Percentiles rank a stretch among this genome's conserved stretches.
Conservation (phyloP, 2,888 invertebrate species). For the Hyalella azteca region DNA sequence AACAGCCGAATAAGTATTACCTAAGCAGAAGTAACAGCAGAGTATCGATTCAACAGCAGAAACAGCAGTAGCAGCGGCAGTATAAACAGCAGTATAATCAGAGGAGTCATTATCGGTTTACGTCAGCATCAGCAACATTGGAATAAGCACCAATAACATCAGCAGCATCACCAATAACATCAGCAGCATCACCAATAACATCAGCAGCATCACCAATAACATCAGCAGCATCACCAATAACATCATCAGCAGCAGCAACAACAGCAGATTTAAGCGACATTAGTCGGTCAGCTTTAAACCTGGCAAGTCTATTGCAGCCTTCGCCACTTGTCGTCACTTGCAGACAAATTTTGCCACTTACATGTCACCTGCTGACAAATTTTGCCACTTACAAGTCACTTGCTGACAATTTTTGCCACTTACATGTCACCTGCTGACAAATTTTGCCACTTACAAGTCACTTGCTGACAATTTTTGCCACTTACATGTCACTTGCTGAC, state of each 20-base stretch:
- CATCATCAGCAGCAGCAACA: background rate
- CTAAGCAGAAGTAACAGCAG: background rate
- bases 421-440: no score
- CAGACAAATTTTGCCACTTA: no score
- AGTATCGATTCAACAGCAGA: background rate
- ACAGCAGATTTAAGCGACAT: background rate
- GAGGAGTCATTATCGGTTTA: background rate
- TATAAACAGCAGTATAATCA: background rate
- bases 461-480: no score
- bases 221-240: background rate
- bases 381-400: no score
- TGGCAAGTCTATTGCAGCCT: slow-evolving; percentile 10
- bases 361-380: no score
- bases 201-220: background rate
- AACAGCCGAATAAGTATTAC: background rate
- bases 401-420: no score
- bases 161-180: background rate
- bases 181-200: background rate
- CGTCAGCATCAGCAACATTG: background rate
- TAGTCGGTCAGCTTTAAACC: slow-evolving; percentile 12
- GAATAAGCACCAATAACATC: background rate
- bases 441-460: no score
- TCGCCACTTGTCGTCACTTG: background rate
- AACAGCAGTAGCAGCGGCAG: background rate
- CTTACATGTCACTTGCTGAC: no score